phyloP scores from a whole-genome alignment of 2,888 invertebrate genomes.

The Zygothrica quintamaculata region DNA sequence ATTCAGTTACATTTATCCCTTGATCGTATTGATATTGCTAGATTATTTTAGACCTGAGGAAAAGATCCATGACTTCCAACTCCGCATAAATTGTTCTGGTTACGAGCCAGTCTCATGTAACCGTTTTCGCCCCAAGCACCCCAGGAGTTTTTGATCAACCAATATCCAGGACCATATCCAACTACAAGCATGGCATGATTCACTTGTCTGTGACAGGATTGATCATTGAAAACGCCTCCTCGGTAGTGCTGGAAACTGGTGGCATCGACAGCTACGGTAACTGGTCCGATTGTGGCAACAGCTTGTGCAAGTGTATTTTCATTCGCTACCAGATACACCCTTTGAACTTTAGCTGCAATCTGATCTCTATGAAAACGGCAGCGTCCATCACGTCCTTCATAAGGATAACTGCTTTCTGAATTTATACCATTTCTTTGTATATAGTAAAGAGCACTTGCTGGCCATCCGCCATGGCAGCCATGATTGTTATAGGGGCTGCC shows the following conservation, averaged over 20 bases:
- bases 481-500: conserved; percentile 92
- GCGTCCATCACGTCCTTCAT: conserved; percentile 94
- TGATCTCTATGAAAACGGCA: conserved; percentile 89
- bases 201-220: conserved; percentile 90
- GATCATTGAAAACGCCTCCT: conserved; percentile 95
- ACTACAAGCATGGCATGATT: conserved; percentile 97
- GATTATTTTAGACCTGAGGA: conserved; percentile 10
- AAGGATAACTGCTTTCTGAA: conserved; percentile 86
- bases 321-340: conserved; percentile 88
- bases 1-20: too few species aligned
- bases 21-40: too few species aligned
- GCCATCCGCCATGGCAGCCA: conserved; percentile 97
- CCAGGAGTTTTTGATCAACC: conserved; percentile 98
- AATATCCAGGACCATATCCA: conserved; percentile 93
- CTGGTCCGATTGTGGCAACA: conserved; percentile 93
- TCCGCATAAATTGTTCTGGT: conserved; percentile 26
- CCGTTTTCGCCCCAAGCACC: conserved; percentile 98
- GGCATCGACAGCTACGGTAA: conserved; percentile 95
- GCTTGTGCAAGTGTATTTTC: conserved; percentile 87
- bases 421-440: too few species aligned
- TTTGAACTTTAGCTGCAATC: conserved; percentile 91
- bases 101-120: conserved; percentile 92
- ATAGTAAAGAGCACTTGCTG: conserved; percentile 92
- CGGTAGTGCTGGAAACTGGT: conserved; percentile 96
- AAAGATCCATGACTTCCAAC: conserved; percentile 8